Conservation (phyloP, 2,113 vertebrate genomes). For the Stomatorhinus ivindoensis region DNA sequence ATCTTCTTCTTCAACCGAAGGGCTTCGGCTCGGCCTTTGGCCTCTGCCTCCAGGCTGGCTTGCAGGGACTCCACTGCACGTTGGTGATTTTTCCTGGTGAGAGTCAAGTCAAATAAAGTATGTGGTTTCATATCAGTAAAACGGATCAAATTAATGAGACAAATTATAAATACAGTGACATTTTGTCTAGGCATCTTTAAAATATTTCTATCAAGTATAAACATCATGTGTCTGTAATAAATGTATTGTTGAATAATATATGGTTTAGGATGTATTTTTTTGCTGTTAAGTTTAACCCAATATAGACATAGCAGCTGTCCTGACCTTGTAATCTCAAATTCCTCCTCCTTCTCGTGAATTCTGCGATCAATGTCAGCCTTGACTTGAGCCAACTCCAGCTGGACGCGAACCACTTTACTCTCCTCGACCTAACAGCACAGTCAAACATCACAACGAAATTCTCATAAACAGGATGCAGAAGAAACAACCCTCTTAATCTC, state of each 20-base stretch:
- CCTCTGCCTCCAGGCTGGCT: constrained; percentile 63
- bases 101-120: not conserved
- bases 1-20: constrained; percentile 61
- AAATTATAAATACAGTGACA: not conserved
- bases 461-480: not conserved
- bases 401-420: constrained; percentile 51
- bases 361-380: constrained; percentile 55
- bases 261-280: not conserved
- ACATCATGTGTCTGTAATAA: not conserved
- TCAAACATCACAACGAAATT: not conserved
- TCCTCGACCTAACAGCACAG: constrained; percentile 49
- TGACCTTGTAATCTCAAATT: constrained; percentile 58
- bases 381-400: constrained; percentile 56
- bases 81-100: constrained; percentile 63
- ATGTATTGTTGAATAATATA: not conserved
- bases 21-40: constrained; percentile 56
- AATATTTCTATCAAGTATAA: not conserved
- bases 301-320: not conserved
- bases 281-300: not conserved
- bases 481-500: not conserved
- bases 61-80: constrained; percentile 59
- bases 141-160: not conserved
- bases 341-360: constrained; percentile 59
- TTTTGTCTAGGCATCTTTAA: not conserved
- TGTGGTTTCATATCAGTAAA: not conserved